Conservation (phyloP, 2,113 vertebrate species). For the Hiodon tergisus region DNA sequence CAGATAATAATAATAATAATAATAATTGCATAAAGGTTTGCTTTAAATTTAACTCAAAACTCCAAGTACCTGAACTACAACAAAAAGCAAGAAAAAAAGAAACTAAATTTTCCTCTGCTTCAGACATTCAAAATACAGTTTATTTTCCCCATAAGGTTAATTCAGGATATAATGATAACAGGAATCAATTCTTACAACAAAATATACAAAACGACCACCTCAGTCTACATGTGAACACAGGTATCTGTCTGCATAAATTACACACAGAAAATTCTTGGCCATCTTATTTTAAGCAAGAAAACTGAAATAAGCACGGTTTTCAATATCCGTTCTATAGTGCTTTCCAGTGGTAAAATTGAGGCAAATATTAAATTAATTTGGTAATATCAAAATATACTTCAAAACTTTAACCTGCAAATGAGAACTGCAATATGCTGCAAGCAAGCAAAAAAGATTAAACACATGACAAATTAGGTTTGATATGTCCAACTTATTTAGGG, state of each 20-base stretch:
- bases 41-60: constrained; percentile 61
- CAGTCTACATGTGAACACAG: constrained; percentile 46
- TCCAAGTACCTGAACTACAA: constrained; percentile 43
- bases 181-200: constrained; percentile 49
- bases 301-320: not conserved
- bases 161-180: constrained; percentile 53
- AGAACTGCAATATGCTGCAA: constrained; percentile 18
- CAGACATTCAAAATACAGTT: constrained; percentile 43
- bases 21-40: constrained; percentile 5
- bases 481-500: too few species aligned
- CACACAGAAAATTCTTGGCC: constrained; percentile 49
- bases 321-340: constrained; percentile 41
- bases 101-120: constrained; percentile 55
- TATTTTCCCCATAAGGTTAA: constrained; percentile 38
- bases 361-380: constrained; percentile 40
- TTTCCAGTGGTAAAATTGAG: constrained; percentile 52
- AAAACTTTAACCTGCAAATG: constrained; percentile 13
- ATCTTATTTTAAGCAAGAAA: constrained; percentile 36
- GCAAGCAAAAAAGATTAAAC: not conserved
- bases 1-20: constrained; percentile 3
- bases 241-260: constrained; percentile 60
- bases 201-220: constrained; percentile 54
- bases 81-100: constrained; percentile 52
- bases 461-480: too few species aligned
- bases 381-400: constrained; percentile 37